Conservation (phyloP, 2,113 vertebrate genomes). For the Sinosuthora webbiana region DNA sequence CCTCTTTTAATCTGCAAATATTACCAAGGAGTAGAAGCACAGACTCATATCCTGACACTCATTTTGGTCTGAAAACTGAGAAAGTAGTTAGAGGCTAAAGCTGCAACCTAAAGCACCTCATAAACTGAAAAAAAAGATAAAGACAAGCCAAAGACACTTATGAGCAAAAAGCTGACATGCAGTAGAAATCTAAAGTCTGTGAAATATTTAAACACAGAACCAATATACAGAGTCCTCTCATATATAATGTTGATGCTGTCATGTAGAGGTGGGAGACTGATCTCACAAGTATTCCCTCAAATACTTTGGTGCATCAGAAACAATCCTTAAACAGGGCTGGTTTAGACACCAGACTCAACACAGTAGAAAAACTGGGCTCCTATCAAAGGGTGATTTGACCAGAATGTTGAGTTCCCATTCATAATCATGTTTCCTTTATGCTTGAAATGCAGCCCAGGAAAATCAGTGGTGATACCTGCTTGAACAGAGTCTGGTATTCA, state of each 20-base stretch:
- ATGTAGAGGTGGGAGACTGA: neutral
- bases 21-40: neutral
- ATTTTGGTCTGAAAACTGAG: neutral
- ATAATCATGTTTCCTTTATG: neutral
- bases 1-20: neutral
- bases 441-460: neutral
- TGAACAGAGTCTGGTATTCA: neutral
- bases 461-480: neutral
- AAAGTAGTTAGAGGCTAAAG: neutral
- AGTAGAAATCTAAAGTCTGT: neutral
- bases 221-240: neutral
- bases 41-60: neutral
- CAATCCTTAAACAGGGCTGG: neutral
- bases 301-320: neutral
- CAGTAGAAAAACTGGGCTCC: neutral
- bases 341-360: neutral
- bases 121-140: neutral
- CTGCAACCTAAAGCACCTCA: neutral
- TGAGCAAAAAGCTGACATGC: fast-evolving
- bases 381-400: neutral
- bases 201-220: neutral
- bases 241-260: neutral
- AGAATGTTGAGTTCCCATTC: neutral
- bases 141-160: neutral
- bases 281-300: neutral